Percentiles rank a stretch among this genome's conserved stretches.
Conservation (phyloP, 2,888 invertebrate species). For the Lepetodrilus schrolli region DNA sequence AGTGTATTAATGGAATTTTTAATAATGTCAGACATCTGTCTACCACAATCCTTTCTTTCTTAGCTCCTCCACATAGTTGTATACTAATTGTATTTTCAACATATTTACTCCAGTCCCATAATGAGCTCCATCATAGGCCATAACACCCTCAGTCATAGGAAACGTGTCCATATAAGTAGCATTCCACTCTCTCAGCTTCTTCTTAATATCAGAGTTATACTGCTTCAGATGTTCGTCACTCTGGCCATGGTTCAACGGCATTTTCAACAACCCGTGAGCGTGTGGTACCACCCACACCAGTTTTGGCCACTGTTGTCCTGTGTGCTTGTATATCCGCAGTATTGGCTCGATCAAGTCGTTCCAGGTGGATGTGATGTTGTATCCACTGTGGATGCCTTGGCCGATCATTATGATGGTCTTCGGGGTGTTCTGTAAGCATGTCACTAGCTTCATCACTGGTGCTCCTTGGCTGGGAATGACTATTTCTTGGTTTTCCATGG, state of each 20-base stretch:
- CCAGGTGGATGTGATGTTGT: background rate
- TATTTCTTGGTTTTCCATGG: background rate
- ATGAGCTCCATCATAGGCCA: slow-evolving; percentile 2
- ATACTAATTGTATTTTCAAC: background rate
- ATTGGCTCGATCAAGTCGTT: background rate
- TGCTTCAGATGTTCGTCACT: background rate
- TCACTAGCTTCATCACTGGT: background rate
- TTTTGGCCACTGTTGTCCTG: background rate
- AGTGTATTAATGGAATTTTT: too few relatives aligned
- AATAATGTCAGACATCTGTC: too few relatives aligned
- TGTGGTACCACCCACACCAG: background rate
- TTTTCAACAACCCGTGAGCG: slow-evolving; percentile 1
- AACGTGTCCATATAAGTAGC: background rate
- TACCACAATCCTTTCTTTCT: background rate
- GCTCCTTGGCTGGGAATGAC: background rate
- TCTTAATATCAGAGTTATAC: background rate
- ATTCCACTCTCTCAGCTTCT: background rate
- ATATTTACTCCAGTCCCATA: slow-evolving; percentile 1
- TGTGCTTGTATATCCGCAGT: background rate
- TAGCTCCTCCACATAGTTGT: background rate
- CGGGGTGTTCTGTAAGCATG: background rate
- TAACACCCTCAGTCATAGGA: background rate
- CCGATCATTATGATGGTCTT: background rate
- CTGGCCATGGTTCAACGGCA: background rate
- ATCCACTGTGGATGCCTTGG: slow-evolving; percentile 6